Conservation (phyloP, 2,797 vertebrate genomes). For the Hemitrygon akajei region DNA sequence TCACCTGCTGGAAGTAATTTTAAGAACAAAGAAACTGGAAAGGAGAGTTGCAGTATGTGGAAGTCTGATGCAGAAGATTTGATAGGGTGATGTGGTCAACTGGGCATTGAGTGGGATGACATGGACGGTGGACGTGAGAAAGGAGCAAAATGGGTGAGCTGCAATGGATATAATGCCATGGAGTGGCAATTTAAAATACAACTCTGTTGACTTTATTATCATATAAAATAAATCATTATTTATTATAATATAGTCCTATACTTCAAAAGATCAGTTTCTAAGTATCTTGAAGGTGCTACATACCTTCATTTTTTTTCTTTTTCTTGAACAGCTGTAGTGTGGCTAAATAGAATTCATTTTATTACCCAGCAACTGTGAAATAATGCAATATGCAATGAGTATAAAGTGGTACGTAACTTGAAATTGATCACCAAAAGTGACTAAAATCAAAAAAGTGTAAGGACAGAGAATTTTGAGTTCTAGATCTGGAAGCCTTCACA, state of each 20-base stretch:
- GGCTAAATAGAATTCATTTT: too few species aligned
- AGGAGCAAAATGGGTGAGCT: neutral
- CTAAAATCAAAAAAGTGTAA: neutral
- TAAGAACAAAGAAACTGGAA: conserved; percentile 12
- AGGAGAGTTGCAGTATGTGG: neutral
- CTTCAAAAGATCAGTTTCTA: too few species aligned
- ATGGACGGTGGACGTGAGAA: neutral
- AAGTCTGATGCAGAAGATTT: neutral
- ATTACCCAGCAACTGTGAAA: too few species aligned
- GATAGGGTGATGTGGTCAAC: neutral
- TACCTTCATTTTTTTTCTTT: neutral
- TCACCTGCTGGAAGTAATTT: neutral
- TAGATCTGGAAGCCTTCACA: neutral
- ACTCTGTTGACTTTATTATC: neutral
- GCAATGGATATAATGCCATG: neutral
- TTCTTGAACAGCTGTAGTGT: neutral
- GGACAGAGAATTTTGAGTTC: neutral
- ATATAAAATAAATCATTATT: neutral
- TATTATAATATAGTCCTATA: too few species aligned
- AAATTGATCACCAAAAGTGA: neutral
- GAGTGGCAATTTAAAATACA: neutral
- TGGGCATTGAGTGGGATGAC: neutral
- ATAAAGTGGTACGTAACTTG: neutral
- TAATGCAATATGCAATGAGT: neutral
- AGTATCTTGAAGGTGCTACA: too few species aligned